Base-by-base conservation (phyloP, 2,888 invertebrate species). In the Tetrapedia diversipes region DNA sequence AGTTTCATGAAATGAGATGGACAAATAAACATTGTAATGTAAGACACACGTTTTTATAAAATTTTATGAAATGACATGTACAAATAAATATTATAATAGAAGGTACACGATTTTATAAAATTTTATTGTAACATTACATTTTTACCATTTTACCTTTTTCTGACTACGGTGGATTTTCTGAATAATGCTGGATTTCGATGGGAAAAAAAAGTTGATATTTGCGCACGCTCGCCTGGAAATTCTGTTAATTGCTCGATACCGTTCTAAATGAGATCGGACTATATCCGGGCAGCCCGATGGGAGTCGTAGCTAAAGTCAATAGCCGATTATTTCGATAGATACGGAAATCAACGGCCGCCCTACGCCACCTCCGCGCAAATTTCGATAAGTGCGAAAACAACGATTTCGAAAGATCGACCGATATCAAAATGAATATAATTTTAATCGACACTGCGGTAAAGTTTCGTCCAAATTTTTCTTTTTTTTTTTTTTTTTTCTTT, bases 201-300 rank as follows among this genome's bases (percentile, higher is more conserved):
- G n/a, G n/a, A n/a, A n/a, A n/a, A n/a, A n/a, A n/a, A n/a, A n/a
- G n/a, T 41, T 29, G 51, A 65, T 56, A 63, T 41, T 43, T 11
- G 54, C 56, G 47, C 65, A 45, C 29, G 49, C 45, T 47, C 53
- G 45, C 53, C 49, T 27, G 53, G 74, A 83, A 81, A 65, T 43
- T 67, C 64, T 53, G 59, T 68, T 75, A 82, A 82, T 82, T 76
- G 66, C 56, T 39, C 70, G 64, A 51, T 45, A 60, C 59, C 49
- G 45, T 54, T 61, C 57, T 80, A 80, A n/a, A 80, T 75, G 68
- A 71, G 68, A 61, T 43, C 43, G 27, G 29, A 64, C 60, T 67
- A 59, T 64, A 64, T 53, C 53, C 43, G 32, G 32, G 37, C 4
- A 14, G 16, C 27, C 76, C 65, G 16, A 16, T 16, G 65, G 65